Base-by-base conservation (phyloP, 1,140 invertebrate species). In the Cherax destructor region DNA sequence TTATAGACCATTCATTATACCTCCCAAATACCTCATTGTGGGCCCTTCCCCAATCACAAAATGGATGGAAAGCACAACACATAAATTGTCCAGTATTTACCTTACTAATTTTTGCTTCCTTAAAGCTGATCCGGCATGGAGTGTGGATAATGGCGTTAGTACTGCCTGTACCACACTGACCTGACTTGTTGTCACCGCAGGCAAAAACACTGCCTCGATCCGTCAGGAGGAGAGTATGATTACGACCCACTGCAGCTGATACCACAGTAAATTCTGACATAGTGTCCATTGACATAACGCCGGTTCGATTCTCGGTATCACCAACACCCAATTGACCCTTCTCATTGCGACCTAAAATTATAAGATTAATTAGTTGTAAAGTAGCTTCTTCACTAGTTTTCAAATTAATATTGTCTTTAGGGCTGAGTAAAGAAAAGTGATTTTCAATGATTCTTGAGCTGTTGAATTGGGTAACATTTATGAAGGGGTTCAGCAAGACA, bases 131-230 rank as follows among this genome's bases (percentile, higher is more conserved):
- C 94, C 80, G 86, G 72, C 56, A 96, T 96, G 94, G 96, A 96
- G 98, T 96, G 92, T 96, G 96, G 18, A 97, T 97, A 21, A 98
- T 76, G 95, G 96, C 21, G 95, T 94, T 13, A 96, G 95, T 86
- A 93, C 97, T 97, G 13, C 97, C 97, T 24, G 98, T 95, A 7
- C 98, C 98, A 94, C 98, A 98, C 94, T 99, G 98, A 0, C 98
- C 98, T 92, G 97, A 96, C 94, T 97, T 98, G 95, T 99, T 99
- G 93, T 98, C 98, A 41, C 98, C 98, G 94, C 97, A 97, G 41
- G 96, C 96, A 94, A 97, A 99, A 0, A 99, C 98, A 52, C 96
- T 96, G 52, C 98, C 98, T 24, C 96, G 96, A 94, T 97, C 97
- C 92, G 98, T 98, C 0, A 99, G 95, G 94, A 99, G 97, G 0